A percentile compares a stretch with the other conserved stretches of the same genome.
phyloP scores from a whole-genome alignment of 1,140 invertebrate genomes.

The Druon quercuslanigerum region DNA sequence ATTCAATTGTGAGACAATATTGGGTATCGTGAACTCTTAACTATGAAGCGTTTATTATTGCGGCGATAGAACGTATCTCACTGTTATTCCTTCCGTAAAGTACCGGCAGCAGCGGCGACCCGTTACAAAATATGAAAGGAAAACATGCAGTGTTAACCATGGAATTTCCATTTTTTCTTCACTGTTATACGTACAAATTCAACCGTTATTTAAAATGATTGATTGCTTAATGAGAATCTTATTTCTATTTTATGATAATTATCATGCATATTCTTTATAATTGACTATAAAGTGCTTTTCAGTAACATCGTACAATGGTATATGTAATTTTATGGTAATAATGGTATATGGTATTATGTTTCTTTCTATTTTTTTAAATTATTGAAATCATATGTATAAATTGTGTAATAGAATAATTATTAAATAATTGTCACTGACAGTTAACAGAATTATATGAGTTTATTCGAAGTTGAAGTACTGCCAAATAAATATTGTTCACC shows the following conservation, averaged over 20 bases:
- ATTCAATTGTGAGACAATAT: conserved; percentile 1
- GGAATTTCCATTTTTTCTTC: conserved; percentile 23
- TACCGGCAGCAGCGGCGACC: not conserved
- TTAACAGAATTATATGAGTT: too few species aligned
- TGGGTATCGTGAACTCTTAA: not conserved
- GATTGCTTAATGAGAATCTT: not conserved
- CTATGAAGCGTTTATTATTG: conserved; percentile 22
- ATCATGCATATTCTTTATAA: too few species aligned
- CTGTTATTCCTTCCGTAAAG: not conserved
- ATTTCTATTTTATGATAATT: not conserved
- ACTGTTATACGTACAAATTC: not conserved
- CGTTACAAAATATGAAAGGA: conserved; percentile 14
- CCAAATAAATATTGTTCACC: too few species aligned
- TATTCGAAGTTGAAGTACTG: too few species aligned
- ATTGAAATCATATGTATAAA: too few species aligned
- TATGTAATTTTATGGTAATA: too few species aligned
- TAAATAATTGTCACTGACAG: too few species aligned
- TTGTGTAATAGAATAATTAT: too few species aligned
- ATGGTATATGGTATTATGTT: too few species aligned
- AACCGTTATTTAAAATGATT: not conserved
- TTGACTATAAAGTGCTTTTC: too few species aligned
- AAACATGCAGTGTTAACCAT: not conserved
- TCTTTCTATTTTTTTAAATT: too few species aligned
- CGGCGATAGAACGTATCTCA: conserved; percentile 7
- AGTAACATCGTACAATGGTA: too few species aligned